Evolutionary conservation across 1,140 invertebrate species (phyloP).

Genomic region (Nylanderia fulva): DNA sequence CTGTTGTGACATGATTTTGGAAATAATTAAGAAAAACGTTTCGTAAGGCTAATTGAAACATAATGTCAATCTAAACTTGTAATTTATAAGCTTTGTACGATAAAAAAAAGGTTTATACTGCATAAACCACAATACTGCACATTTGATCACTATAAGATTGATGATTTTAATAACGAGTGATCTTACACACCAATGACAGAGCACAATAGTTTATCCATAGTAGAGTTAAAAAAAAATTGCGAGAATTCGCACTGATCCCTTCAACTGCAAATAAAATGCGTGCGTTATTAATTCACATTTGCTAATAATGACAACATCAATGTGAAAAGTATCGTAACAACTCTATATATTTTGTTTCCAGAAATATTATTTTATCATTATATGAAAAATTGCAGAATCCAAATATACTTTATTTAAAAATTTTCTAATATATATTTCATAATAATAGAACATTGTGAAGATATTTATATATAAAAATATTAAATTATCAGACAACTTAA

Average conservation of each 20-base stretch:
- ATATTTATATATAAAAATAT: constrained; percentile 14
- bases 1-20: neutral
- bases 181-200: constrained; percentile 47
- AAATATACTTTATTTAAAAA: constrained; percentile 5
- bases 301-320: constrained; percentile 9
- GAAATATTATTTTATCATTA: neutral
- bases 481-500: neutral
- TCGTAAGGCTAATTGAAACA: constrained; percentile 50
- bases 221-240: constrained; percentile 47
- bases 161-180: constrained; percentile 60
- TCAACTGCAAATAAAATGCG: constrained; percentile 63
- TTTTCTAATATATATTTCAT: neutral
- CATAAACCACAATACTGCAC: constrained; percentile 63
- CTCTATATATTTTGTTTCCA: neutral
- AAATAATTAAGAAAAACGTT: constrained; percentile 30
- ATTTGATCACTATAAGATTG: constrained; percentile 60
- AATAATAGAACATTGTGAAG: neutral
- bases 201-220: constrained; percentile 43
- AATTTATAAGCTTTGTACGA: constrained; percentile 70
- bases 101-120: constrained; percentile 59
- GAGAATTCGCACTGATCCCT: constrained; percentile 64
- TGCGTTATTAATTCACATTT: constrained; percentile 61
- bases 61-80: constrained; percentile 70
- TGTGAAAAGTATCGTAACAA: constrained; percentile 41
- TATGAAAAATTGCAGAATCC: neutral